These are phyloP conservation scores for Andrena minutula DNA, from an alignment of 2,888 invertebrate genomes.

Conservation along the genomic window DNA sequence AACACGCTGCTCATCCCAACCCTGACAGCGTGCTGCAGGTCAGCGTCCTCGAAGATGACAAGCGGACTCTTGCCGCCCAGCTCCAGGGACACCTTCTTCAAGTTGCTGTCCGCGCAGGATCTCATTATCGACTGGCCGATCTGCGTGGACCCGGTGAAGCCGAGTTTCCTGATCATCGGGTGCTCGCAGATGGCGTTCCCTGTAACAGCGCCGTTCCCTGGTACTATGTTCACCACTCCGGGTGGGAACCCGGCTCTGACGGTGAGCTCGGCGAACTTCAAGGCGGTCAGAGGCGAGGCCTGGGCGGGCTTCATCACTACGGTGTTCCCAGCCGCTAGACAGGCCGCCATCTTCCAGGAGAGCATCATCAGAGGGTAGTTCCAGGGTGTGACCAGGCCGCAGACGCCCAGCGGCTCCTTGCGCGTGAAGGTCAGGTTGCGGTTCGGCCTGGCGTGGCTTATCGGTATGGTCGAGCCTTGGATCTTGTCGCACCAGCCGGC, in stretches of 20 bases:
- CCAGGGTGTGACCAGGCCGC: slow-evolving; percentile 97
- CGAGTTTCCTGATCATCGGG: slow-evolving; percentile 94
- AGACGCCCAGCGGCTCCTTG: slow-evolving; percentile 97
- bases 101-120: slow-evolving; percentile 94
- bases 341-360: slow-evolving; percentile 99
- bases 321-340: slow-evolving; percentile 98
- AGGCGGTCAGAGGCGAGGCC: slow-evolving; percentile 95
- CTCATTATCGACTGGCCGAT: slow-evolving; percentile 97
- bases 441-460: slow-evolving; percentile 96
- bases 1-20: slow-evolving; percentile 97
- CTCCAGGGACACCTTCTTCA: slow-evolving; percentile 98
- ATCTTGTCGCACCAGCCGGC: slow-evolving; percentile 99
- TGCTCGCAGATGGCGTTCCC: slow-evolving; percentile 96
- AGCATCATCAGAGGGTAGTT: slow-evolving; percentile 99
- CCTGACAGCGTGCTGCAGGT: slow-evolving; percentile 96
- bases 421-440: slow-evolving; percentile 95
- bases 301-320: slow-evolving; percentile 98
- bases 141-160: slow-evolving; percentile 98
- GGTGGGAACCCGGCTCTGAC: slow-evolving; percentile 96
- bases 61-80: slow-evolving; percentile 98
- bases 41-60: slow-evolving; percentile 97
- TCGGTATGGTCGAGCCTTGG: slow-evolving; percentile 96
- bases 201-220: slow-evolving; percentile 91
- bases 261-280: slow-evolving; percentile 97
- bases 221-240: slow-evolving; percentile 97